phyloP scores from a whole-genome alignment of 1,140 invertebrate genomes.

The Brachionus plicatilis region DNA sequence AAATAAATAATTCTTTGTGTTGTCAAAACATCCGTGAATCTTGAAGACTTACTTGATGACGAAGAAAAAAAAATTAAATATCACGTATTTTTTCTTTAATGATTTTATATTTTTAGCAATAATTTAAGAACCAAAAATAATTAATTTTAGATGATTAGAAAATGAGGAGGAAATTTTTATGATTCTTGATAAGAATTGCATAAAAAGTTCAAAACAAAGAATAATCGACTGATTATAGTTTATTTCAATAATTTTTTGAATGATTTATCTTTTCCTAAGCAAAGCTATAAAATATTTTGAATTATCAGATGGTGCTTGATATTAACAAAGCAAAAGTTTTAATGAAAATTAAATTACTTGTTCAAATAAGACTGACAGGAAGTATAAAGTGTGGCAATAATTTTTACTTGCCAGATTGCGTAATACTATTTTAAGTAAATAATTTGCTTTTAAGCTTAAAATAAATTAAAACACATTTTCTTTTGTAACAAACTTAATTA shows the following conservation, averaged over 20 bases:
- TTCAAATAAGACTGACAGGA: neutral
- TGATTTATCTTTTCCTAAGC: neutral
- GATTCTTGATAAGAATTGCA: neutral
- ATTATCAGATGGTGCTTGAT: neutral
- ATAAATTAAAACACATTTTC: neutral
- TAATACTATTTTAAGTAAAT: neutral
- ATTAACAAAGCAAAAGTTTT: neutral
- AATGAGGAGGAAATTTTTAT: neutral
- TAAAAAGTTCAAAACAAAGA: neutral
- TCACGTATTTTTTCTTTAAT: neutral
- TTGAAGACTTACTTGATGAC: neutral
- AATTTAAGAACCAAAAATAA: neutral
- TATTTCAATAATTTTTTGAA: neutral
- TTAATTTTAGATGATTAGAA: neutral
- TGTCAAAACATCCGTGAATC: neutral
- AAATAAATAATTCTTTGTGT: no score
- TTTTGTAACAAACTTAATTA: neutral
- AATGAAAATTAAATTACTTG: neutral
- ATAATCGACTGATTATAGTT: neutral
- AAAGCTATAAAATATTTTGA: neutral
- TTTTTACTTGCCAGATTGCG: neutral
- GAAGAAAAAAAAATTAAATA: neutral
- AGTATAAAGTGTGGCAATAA: neutral
- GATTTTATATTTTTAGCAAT: neutral
- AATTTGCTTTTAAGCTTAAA: neutral